A percentile compares a stretch with the other conserved stretches of the same genome.
These are phyloP conservation scores for Atta texana DNA, from an alignment of 1,140 invertebrate genomes.

Conservation along the genomic window DNA sequence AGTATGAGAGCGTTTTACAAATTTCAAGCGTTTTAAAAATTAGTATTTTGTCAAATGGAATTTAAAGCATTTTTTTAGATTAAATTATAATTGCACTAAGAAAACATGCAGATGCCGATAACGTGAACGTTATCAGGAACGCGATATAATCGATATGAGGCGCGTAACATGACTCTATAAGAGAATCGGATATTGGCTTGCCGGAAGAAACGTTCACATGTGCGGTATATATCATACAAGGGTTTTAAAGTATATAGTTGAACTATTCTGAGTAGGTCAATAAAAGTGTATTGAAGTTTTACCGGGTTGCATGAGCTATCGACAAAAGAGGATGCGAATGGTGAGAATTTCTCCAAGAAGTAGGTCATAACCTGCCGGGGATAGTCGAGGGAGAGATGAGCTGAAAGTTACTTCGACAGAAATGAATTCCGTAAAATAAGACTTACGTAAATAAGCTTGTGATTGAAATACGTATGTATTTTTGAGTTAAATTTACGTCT, in stretches of 20 bases:
- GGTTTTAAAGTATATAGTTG: constrained; percentile 57
- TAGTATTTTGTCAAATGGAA: not conserved
- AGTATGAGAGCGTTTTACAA: not conserved
- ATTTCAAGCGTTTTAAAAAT: not conserved
- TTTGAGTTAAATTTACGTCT: constrained; percentile 20
- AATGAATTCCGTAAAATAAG: constrained; percentile 43
- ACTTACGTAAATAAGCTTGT: constrained; percentile 35
- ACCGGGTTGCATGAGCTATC: constrained; percentile 45
- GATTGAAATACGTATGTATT: constrained; percentile 37
- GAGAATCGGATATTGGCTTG: constrained; percentile 58
- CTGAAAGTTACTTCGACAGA: constrained; percentile 30
- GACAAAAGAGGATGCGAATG: constrained; percentile 30
- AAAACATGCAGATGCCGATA: constrained; percentile 3
- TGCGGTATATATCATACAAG: not conserved
- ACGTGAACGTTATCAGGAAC: constrained; percentile 7
- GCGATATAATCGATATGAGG: constrained; percentile 19
- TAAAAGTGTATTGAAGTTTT: constrained; percentile 74
- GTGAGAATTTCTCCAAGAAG: not conserved
- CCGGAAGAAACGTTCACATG: constrained; percentile 33
- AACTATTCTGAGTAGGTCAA: constrained; percentile 59
- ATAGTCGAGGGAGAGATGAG: constrained; percentile 31
- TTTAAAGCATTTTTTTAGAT: not conserved
- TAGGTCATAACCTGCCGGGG: not conserved
- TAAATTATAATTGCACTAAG: not conserved
- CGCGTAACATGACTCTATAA: constrained; percentile 15